Base-by-base conservation (phyloP, 2,113 vertebrate genomes). In the Psophia crepitans region DNA sequence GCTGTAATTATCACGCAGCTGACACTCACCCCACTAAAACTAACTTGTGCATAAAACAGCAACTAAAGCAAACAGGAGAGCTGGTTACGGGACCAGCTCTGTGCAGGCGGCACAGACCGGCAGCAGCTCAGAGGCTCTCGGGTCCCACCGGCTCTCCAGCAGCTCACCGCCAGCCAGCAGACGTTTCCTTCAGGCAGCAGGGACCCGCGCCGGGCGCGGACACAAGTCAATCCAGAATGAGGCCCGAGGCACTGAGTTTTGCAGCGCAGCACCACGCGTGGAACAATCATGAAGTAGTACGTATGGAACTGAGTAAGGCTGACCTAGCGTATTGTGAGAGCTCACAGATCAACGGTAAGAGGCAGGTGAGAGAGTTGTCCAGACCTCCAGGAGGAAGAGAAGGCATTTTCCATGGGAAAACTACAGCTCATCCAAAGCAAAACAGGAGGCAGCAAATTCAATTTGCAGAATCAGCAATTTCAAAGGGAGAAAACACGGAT, bases 241-340 rank as follows among this genome's bases (percentile, higher is more conserved):
- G 76, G 16, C 20, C 65, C 14, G 54, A 44, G 63, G 35, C 1
- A 1, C 1, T 0, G 0, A 17, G 24, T 9, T 22, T 4, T 12
- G 53, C 9, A 84, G 81, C 20, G n/a, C 10, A 57, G 77, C 65
- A 22, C 33, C 2, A 1, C 1, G 4, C 5, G 69, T 0, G 30
- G 10, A 87, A 48, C 27, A 68, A 7, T 14, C 19, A 3, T 4
- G 3, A 60, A 71, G 43, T 0, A 69, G 13, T 9, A 41, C 3
- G 2, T 14, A 35, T 2, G 24, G 5, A 69, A 33, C 32, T 24
- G 22, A 63, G 46, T 4, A 53, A 26, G 13, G 61, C 53, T 82
- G 58, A 53, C n/a, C 63, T 81, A 61, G 26, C 18, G 28, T 2
- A 53, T 5, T 19, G 21, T 8, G 35, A 66, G 43, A 74, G 58